phyloP scores from a whole-genome alignment of 2,797 vertebrate genomes.

The Micropoecilia bifurca region DNA sequence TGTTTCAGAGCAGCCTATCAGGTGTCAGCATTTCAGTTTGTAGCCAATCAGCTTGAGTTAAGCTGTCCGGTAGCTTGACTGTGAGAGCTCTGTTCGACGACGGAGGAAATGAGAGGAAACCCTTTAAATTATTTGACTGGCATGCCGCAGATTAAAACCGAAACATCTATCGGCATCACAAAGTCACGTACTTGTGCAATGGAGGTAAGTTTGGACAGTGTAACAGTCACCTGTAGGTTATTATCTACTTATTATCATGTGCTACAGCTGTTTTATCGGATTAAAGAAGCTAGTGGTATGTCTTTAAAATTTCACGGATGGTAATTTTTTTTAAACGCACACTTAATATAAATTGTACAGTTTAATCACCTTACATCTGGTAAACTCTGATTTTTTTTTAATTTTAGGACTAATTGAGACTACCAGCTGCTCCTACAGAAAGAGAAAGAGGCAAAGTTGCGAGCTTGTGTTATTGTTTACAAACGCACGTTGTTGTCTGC shows the following conservation, averaged over 20 bases:
- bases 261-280: not conserved
- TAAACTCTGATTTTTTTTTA: constrained; percentile 19
- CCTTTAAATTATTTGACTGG: constrained; percentile 18
- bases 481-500: not conserved
- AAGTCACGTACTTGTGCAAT: constrained; percentile 1
- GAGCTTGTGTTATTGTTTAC: not conserved
- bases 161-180: not conserved
- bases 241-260: constrained; percentile 4
- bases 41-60: constrained; percentile 59
- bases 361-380: not conserved
- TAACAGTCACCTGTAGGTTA: not conserved
- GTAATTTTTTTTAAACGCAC: not conserved
- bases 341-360: not conserved
- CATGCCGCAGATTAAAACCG: not conserved
- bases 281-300: not conserved
- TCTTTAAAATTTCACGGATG: not conserved
- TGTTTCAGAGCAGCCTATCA: constrained; percentile 57
- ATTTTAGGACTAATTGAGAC: constrained; percentile 20
- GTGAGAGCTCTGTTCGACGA: constrained; percentile 50
- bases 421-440: constrained; percentile 12
- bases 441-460: not conserved
- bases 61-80: constrained; percentile 65
- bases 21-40: not conserved
- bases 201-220: constrained; percentile 52
- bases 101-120: constrained; percentile 23